These are phyloP conservation scores for Catharus bicknelli DNA, from an alignment of 2,113 vertebrate genomes.

Conservation along the genomic window DNA sequence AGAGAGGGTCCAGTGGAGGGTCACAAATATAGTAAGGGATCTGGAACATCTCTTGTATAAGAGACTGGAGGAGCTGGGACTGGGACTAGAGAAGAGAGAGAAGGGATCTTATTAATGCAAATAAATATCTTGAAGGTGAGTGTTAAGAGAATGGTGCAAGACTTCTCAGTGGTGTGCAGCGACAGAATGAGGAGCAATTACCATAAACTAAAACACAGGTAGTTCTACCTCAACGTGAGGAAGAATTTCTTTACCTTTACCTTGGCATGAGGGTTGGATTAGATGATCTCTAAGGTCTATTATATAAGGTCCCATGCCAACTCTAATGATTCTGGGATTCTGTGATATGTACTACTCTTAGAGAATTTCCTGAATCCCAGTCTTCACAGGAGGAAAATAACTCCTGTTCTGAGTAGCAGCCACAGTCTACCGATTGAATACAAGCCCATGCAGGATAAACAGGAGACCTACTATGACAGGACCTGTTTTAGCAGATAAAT, in stretches of 20 bases:
- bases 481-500: background rate
- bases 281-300: background rate
- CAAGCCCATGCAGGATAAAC: too few relatives aligned
- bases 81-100: background rate
- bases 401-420: background rate
- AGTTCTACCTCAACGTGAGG: background rate
- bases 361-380: background rate
- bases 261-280: background rate
- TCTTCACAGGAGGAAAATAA: background rate
- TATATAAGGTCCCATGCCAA: background rate
- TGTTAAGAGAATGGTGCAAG: background rate
- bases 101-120: background rate
- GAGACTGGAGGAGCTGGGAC: background rate
- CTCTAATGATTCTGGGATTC: background rate
- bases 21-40: background rate
- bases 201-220: background rate
- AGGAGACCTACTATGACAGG: too few relatives aligned
- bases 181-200: background rate
- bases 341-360: background rate
- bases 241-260: background rate
- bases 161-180: background rate
- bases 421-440: background rate
- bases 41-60: background rate
- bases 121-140: background rate
- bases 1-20: accelerated